Conservation (phyloP, 2,888 invertebrate genomes). For the Ischnura elegans region DNA sequence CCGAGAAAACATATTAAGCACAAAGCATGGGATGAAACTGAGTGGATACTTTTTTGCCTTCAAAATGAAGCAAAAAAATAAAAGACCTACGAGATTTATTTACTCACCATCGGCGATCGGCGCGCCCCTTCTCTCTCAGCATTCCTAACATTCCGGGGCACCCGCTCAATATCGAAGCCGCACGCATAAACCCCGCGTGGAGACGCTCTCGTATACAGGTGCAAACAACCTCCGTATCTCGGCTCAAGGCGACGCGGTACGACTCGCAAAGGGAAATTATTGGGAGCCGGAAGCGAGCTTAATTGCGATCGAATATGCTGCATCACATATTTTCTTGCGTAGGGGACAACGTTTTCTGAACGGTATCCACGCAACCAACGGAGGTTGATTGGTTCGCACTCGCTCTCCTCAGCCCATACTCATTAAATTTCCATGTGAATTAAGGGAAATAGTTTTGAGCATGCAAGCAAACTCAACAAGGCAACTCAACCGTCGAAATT, state of each 20-base stretch:
- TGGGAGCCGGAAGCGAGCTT: not conserved
- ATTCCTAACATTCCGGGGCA: not conserved
- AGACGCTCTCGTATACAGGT: not conserved
- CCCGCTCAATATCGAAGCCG: conserved; percentile 6
- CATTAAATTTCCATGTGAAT: too few relatives aligned
- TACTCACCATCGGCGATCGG: not conserved
- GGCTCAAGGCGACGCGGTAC: not conserved
- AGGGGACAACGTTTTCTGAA: too few relatives aligned
- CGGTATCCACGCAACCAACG: too few relatives aligned
- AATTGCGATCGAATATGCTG: not conserved
- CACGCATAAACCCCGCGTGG: not conserved
- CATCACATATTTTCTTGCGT: too few relatives aligned
- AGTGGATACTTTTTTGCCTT: not conserved
- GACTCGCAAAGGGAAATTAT: not conserved
- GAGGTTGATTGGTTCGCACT: too few relatives aligned
- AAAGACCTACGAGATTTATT: not conserved
- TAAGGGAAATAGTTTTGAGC: too few relatives aligned
- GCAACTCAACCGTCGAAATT: too few relatives aligned
- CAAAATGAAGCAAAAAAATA: not conserved
- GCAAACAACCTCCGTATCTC: not conserved
- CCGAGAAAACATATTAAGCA: conserved; percentile 27
- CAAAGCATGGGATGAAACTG: conserved; percentile 3
- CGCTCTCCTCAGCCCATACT: too few relatives aligned
- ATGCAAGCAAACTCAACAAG: too few relatives aligned
- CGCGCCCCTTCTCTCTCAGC: not conserved